Evolutionary conservation across 53 echinoderm and acorn worm species (phyloP).

Genomic region (Echinometra lucunter): DNA sequence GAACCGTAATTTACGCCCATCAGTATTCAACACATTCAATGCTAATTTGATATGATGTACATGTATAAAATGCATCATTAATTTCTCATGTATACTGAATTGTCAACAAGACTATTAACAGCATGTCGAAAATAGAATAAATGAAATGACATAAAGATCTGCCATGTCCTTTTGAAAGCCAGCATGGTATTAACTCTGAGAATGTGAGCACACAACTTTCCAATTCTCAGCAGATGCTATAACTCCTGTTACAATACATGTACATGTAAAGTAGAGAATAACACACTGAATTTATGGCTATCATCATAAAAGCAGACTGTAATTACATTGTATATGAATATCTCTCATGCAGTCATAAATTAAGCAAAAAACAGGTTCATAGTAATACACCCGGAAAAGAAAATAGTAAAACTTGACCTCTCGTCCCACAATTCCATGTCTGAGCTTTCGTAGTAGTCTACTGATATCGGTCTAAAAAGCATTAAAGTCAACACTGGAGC

Average conservation of each 20-base stretch:
- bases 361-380: background rate
- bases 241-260: background rate
- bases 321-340: constrained; percentile 25
- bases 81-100: background rate
- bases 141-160: background rate
- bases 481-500: background rate
- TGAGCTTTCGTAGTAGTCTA: background rate
- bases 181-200: no score
- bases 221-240: no score
- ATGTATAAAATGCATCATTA: background rate
- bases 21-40: background rate
- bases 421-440: background rate
- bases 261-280: background rate
- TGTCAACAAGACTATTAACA: background rate
- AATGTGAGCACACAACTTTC: no score
- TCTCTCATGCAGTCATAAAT: background rate
- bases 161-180: no score
- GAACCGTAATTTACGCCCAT: background rate
- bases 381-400: background rate
- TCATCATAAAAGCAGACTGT: background rate
- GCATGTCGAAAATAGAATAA: background rate
- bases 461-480: background rate
- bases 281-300: background rate
- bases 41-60: background rate
- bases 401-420: constrained; percentile 14